Conservation (phyloP, 2,888 invertebrate genomes). For the Chrysolina americana region DNA sequence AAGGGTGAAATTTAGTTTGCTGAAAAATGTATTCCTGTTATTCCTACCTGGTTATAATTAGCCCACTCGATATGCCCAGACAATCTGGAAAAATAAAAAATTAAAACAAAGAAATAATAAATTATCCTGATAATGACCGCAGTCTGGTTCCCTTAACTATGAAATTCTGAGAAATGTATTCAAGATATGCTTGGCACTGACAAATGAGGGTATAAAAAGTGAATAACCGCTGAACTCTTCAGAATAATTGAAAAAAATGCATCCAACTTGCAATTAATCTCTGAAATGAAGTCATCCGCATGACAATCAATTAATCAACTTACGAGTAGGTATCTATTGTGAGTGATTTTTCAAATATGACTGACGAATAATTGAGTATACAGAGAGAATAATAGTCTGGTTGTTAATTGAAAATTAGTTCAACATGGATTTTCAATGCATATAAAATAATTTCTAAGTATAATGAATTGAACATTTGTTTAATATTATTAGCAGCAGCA, state of each 20-base stretch:
- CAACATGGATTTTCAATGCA: too few relatives aligned
- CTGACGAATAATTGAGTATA: background rate
- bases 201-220: constrained; percentile 41
- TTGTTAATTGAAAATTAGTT: background rate
- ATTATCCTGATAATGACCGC: background rate
- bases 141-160: background rate
- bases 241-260: constrained; percentile 31
- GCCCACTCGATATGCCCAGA: too few relatives aligned
- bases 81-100: too few relatives aligned
- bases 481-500: too few relatives aligned
- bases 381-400: background rate
- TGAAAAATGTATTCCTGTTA: too few relatives aligned
- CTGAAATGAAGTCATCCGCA: constrained; percentile 38
- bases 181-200: constrained; percentile 35
- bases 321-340: constrained; percentile 24
- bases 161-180: constrained; percentile 25
- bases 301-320: constrained; percentile 42
- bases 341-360: background rate
- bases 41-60: too few relatives aligned
- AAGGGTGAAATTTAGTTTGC: too few relatives aligned
- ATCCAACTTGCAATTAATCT: constrained; percentile 36
- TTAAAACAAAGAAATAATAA: too few relatives aligned
- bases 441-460: too few relatives aligned
- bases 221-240: constrained; percentile 33
- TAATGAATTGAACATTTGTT: too few relatives aligned